These are phyloP conservation scores for Crocodylus rhombifer DNA, from an alignment of 2,797 vertebrate species.

Conservation along the genomic window DNA sequence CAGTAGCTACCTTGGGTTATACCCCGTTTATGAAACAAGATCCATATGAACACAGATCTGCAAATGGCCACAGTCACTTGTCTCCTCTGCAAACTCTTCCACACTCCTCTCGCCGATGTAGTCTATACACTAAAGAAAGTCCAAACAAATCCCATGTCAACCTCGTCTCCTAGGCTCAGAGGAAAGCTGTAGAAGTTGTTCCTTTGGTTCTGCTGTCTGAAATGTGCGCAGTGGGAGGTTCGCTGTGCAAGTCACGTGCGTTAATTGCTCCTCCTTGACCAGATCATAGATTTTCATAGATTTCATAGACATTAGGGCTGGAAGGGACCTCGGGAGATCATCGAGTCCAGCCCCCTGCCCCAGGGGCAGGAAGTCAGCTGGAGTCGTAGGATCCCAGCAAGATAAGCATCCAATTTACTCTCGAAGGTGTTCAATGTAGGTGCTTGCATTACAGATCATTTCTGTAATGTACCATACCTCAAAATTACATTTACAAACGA, in stretches of 20 bases:
- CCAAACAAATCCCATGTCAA: neutral
- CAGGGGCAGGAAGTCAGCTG: no score
- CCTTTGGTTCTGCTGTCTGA: neutral
- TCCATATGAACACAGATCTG: neutral
- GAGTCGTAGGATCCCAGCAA: no score
- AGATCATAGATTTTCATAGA: neutral
- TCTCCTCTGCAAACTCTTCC: neutral
- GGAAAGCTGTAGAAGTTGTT: neutral
- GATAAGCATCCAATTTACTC: no score
- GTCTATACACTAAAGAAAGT: neutral
- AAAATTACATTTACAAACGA: neutral
- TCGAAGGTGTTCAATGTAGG: no score
- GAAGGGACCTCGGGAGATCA: no score
- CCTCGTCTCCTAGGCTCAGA: neutral
- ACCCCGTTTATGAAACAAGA: neutral
- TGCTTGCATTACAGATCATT: neutral
- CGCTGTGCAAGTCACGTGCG: neutral
- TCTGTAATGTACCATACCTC: neutral
- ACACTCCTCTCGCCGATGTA: neutral
- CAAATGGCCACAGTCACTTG: neutral
- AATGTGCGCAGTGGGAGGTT: neutral
- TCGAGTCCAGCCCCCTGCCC: no score
- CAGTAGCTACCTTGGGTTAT: neutral
- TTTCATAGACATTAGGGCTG: no score
- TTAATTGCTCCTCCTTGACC: no score